phyloP scores from a whole-genome alignment of 2,888 invertebrate species.

The Lithophane socia region DNA sequence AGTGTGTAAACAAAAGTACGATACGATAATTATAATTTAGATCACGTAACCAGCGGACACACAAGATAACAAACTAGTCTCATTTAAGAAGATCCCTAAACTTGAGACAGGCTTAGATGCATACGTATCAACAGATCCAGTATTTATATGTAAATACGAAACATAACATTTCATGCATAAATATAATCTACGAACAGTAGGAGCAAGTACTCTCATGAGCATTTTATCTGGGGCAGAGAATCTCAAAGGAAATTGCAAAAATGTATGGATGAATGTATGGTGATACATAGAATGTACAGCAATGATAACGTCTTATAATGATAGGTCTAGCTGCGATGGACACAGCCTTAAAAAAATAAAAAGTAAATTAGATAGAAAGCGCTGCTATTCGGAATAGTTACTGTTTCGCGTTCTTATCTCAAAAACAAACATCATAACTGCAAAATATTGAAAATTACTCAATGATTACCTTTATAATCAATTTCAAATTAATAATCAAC shows the following conservation, averaged over 20 bases:
- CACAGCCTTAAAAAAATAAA: background rate
- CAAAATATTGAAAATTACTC: background rate
- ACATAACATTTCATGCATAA: constrained; percentile 48
- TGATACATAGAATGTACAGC: background rate
- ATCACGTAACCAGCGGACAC: constrained; percentile 11
- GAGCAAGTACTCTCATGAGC: constrained; percentile 32
- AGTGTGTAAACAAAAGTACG: background rate
- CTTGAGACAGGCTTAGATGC: constrained; percentile 19
- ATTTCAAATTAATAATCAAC: background rate
- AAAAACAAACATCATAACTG: background rate
- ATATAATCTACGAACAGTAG: constrained; percentile 37
- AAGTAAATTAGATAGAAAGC: background rate
- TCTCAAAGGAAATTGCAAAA: constrained; percentile 6
- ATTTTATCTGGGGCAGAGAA: constrained; percentile 28
- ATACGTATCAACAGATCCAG: constrained; percentile 8
- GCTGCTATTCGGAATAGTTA: too few relatives aligned
- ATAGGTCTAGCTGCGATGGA: too few relatives aligned
- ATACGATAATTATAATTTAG: constrained; percentile 5
- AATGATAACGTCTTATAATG: background rate
- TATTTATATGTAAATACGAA: constrained; percentile 45
- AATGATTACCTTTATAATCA: too few relatives aligned
- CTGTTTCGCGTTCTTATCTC: background rate
- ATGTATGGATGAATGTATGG: background rate
- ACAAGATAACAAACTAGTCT: constrained; percentile 14
- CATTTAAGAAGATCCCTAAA: constrained; percentile 24